These are phyloP conservation scores for Deilephila porcellus DNA, from an alignment of 2,888 invertebrate genomes.

Conservation along the genomic window DNA sequence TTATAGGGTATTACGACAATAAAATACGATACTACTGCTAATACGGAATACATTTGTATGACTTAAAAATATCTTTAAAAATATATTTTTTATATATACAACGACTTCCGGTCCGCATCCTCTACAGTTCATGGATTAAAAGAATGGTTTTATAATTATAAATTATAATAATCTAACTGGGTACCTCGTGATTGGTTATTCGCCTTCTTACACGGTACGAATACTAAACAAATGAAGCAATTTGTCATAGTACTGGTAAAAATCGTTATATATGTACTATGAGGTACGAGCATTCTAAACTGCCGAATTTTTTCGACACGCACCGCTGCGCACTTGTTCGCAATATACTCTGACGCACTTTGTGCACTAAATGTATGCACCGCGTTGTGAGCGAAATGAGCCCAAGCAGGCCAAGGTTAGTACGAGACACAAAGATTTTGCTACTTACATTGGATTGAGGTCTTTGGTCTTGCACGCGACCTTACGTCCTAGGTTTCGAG, in stretches of 20 bases:
- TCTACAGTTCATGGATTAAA: no score
- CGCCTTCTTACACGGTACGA: no score
- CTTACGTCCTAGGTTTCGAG: background rate
- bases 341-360: slow-evolving; percentile 5
- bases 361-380: slow-evolving; percentile 23
- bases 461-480: background rate
- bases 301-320: background rate
- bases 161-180: no score
- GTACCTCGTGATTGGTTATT: no score
- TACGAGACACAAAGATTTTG: slow-evolving; percentile 10
- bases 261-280: background rate
- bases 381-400: slow-evolving; percentile 9
- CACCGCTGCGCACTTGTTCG: slow-evolving; percentile 3
- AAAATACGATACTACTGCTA: no score
- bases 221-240: no score
- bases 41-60: no score
- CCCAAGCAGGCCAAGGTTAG: slow-evolving; percentile 20
- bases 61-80: no score
- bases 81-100: no score
- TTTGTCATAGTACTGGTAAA: background rate
- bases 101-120: no score
- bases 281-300: background rate
- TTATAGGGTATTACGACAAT: no score
- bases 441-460: slow-evolving; percentile 26
- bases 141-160: no score